Percentiles rank a stretch among this genome's conserved stretches.
These are phyloP conservation scores for Acleris literana DNA, from an alignment of 2,888 invertebrate species.

Conservation along the genomic window DNA sequence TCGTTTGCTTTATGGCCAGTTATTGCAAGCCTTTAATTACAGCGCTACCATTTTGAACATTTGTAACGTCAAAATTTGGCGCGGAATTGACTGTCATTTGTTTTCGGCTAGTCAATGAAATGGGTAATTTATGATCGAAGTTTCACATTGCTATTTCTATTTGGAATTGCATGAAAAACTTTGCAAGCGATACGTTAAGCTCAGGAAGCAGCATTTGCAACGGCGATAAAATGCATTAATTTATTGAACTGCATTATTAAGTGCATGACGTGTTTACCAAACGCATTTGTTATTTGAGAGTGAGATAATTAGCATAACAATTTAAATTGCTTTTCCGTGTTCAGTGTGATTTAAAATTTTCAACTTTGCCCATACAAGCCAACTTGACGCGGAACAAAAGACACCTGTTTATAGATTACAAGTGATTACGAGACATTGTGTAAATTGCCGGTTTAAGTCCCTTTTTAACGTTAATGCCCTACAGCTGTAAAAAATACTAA, in stretches of 20 bases:
- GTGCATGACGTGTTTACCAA: slow-evolving; percentile 16
- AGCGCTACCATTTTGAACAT: slow-evolving; percentile 72
- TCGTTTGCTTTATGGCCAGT: slow-evolving; percentile 76
- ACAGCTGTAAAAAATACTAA: background rate
- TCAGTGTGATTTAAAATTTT: slow-evolving; percentile 32
- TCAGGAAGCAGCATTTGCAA: background rate
- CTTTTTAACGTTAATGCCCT: background rate
- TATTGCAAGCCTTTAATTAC: slow-evolving; percentile 79
- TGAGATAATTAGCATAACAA: slow-evolving; percentile 57
- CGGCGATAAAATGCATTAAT: slow-evolving; percentile 15
- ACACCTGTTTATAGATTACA: slow-evolving; percentile 25
- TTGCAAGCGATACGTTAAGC: background rate
- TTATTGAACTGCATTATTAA: slow-evolving; percentile 18
- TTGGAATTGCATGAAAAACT: background rate
- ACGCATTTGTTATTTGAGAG: slow-evolving; percentile 29
- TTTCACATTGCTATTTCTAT: background rate
- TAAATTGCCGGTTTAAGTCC: background rate
- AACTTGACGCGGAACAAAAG: slow-evolving; percentile 26
- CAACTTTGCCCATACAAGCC: slow-evolving; percentile 31
- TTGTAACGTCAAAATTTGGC: slow-evolving; percentile 75
- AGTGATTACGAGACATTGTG: slow-evolving; percentile 25
- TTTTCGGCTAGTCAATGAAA: slow-evolving; percentile 3
- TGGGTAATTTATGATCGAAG: slow-evolving; percentile 4
- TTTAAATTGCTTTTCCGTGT: slow-evolving; percentile 61
- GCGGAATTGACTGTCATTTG: slow-evolving; percentile 48